Evolutionary conservation across 2,888 invertebrate species (phyloP).

Genomic region (Sarcophaga variegata): DNA sequence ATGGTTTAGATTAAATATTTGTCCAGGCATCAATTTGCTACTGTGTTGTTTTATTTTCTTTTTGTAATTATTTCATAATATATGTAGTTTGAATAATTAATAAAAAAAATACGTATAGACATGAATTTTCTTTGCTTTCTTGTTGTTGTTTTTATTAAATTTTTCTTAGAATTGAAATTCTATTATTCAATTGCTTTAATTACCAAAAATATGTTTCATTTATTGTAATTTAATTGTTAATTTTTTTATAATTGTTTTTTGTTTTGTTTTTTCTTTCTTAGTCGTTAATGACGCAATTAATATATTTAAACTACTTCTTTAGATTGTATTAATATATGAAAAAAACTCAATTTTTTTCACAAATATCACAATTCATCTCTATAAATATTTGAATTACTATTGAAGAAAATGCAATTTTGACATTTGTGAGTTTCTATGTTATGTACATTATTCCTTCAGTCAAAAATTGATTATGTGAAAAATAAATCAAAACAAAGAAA

Average conservation of each 20-base stretch:
- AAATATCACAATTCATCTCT: slow-evolving; percentile 56
- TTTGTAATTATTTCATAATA: slow-evolving; percentile 41
- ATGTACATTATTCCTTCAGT: slow-evolving; percentile 63
- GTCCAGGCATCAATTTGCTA: slow-evolving; percentile 46
- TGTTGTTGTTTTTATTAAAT: slow-evolving; percentile 21
- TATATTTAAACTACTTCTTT: slow-evolving; percentile 26
- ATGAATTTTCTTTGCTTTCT: slow-evolving; percentile 29
- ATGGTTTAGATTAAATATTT: slow-evolving; percentile 12
- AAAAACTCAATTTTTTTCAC: slow-evolving; percentile 48
- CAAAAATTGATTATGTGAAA: slow-evolving; percentile 21
- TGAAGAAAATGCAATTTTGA: slow-evolving; percentile 60
- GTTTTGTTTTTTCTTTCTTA: slow-evolving; percentile 3
- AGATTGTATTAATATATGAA: slow-evolving; percentile 57
- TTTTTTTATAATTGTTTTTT: slow-evolving; percentile 2
- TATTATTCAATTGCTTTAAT: slow-evolving; percentile 41
- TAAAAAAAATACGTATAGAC: slow-evolving; percentile 54
- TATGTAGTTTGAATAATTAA: slow-evolving; percentile 34
- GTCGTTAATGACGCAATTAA: slow-evolving; percentile 21
- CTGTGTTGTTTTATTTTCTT: slow-evolving; percentile 42
- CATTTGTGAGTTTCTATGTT: slow-evolving; percentile 56
- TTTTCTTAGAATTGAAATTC: slow-evolving; percentile 22
- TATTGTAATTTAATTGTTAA: slow-evolving; percentile 35
- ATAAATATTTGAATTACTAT: slow-evolving; percentile 47
- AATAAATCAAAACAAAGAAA: background rate
- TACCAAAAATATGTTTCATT: slow-evolving; percentile 45